Evolutionary conservation across 2,113 vertebrate genomes (phyloP).

Genomic region (Lathamus discolor): DNA sequence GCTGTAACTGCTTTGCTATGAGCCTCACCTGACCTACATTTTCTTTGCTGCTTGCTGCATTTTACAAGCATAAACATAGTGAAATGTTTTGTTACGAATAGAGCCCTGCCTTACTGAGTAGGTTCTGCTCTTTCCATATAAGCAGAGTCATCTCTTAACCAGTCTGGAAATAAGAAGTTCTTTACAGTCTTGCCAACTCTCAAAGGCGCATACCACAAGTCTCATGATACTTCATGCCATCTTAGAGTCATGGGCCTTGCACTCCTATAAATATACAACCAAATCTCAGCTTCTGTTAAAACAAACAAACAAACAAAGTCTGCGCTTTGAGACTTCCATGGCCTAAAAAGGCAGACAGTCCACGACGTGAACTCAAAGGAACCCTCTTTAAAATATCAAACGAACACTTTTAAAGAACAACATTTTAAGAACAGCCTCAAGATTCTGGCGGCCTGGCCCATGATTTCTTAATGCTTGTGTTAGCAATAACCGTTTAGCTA

Average conservation of each 20-base stretch:
- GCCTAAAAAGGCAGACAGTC: slow-evolving; percentile 32
- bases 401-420: background rate
- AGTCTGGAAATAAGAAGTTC: background rate
- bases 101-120: background rate
- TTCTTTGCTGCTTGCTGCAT: background rate
- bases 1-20: background rate
- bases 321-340: background rate
- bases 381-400: background rate
- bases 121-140: background rate
- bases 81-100: background rate
- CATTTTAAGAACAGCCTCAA: background rate
- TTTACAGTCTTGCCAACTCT: slow-evolving; percentile 24
- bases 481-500: background rate
- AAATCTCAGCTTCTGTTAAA: slow-evolving; percentile 1
- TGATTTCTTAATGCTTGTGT: background rate
- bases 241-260: background rate
- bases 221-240: slow-evolving; percentile 15
- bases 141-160: background rate
- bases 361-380: background rate
- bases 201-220: slow-evolving; percentile 12
- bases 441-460: background rate
- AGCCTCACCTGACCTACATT: slow-evolving; percentile 14
- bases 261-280: slow-evolving; percentile 21
- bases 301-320: background rate
- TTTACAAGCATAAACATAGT: background rate